phyloP scores from a whole-genome alignment of 1,140 invertebrate species.

The Apis laboriosa region DNA sequence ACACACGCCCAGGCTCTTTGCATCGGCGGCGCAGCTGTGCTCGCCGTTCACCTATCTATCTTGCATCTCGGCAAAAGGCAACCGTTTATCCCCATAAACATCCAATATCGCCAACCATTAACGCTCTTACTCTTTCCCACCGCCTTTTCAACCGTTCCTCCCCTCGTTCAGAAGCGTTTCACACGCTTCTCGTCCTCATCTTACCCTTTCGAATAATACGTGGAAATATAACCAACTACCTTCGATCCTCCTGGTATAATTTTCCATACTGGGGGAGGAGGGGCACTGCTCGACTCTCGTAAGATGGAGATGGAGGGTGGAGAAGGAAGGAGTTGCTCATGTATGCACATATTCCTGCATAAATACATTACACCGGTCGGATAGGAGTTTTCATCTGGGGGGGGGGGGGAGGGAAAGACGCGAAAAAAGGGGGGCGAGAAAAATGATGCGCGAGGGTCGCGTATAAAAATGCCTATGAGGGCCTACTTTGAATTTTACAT shows the following conservation, averaged over 20 bases:
- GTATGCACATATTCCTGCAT: constrained; percentile 76
- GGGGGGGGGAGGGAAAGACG: background rate
- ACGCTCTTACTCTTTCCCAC: background rate
- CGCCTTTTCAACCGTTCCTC: background rate
- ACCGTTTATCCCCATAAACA: background rate
- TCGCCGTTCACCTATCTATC: background rate
- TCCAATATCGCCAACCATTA: background rate
- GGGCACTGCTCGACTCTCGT: background rate
- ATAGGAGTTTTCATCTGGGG: constrained; percentile 61
- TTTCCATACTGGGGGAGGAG: constrained; percentile 23
- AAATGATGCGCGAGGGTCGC: constrained; percentile 42
- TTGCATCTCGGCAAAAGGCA: background rate
- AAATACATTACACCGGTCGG: constrained; percentile 70
- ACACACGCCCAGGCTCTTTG: constrained; percentile 2
- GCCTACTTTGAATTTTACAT: constrained; percentile 40
- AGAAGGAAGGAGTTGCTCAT: constrained; percentile 34
- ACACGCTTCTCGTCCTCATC: too few relatives aligned
- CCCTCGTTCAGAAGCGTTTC: background rate
- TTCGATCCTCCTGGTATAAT: constrained; percentile 41
- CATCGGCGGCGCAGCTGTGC: background rate
- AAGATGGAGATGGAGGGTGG: background rate
- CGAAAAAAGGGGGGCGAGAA: constrained; percentile 23
- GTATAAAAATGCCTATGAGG: constrained; percentile 73
- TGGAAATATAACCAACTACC: background rate
- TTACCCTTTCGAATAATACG: background rate